Percentiles rank a stretch among this genome's conserved stretches.
phyloP scores from a whole-genome alignment of 1,140 invertebrate species.

The Drosophila takahashii region DNA sequence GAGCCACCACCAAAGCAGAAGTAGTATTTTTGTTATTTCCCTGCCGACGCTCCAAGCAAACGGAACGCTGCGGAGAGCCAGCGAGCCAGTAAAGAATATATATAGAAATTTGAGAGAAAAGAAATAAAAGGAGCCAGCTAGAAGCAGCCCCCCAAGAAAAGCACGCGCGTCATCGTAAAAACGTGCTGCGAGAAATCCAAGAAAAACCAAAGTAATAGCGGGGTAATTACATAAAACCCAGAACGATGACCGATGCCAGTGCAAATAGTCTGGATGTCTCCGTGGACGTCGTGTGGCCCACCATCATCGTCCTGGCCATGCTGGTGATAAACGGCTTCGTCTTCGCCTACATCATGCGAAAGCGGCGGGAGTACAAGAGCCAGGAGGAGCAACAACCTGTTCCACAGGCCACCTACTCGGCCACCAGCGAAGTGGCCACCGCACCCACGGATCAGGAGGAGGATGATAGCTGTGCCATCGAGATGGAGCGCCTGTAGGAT shows the following conservation, averaged over 20 bases:
- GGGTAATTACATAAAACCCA: slow-evolving; percentile 61
- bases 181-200: slow-evolving; percentile 48
- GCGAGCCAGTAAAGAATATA: background rate
- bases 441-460: slow-evolving; percentile 15
- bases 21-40: slow-evolving; percentile 67
- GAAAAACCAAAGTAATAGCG: slow-evolving; percentile 12
- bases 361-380: slow-evolving; percentile 46
- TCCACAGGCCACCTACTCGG: slow-evolving; percentile 3
- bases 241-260: slow-evolving; percentile 31
- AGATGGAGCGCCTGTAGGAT: slow-evolving; percentile 69
- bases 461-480: slow-evolving; percentile 49
- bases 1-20: slow-evolving; percentile 27
- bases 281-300: slow-evolving; percentile 65
- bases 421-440: slow-evolving; percentile 13
- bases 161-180: slow-evolving; percentile 72
- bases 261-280: slow-evolving; percentile 54
- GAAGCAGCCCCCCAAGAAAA: slow-evolving; percentile 35
- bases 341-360: slow-evolving; percentile 58
- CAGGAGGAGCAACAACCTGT: slow-evolving; percentile 15
- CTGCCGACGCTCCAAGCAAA: slow-evolving; percentile 47
- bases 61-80: slow-evolving; percentile 47
- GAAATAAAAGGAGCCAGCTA: slow-evolving; percentile 68
- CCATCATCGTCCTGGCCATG: slow-evolving; percentile 41
- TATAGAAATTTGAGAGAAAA: slow-evolving; percentile 23
- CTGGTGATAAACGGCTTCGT: slow-evolving; percentile 63